Conservation (phyloP, 2,888 invertebrate species). For the Loripinus fragilis region DNA sequence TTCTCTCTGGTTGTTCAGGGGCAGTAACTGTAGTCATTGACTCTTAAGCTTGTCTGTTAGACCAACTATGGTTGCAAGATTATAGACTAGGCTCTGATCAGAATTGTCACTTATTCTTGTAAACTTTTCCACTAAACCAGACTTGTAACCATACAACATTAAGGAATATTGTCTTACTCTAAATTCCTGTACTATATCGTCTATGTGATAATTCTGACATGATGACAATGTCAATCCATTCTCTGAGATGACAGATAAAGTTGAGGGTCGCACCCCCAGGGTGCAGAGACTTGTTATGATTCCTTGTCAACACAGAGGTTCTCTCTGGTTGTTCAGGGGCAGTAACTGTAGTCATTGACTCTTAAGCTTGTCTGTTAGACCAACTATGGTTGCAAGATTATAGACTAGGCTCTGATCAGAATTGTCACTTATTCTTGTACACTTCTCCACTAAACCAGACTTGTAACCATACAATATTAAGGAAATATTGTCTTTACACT, state of each 20-base stretch:
- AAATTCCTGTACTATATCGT: too few relatives aligned
- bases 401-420: slow-evolving; percentile 47
- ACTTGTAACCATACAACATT: too few relatives aligned
- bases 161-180: too few relatives aligned
- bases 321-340: slow-evolving; percentile 36
- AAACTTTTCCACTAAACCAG: too few relatives aligned
- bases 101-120: too few relatives aligned
- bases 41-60: slow-evolving; percentile 35
- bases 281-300: slow-evolving; percentile 25
- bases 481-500: too few relatives aligned
- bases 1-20: slow-evolving; percentile 43
- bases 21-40: slow-evolving; percentile 37
- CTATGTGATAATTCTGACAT: slow-evolving; percentile 37
- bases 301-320: slow-evolving; percentile 34
- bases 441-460: too few relatives aligned
- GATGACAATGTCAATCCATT: slow-evolving; percentile 61
- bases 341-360: slow-evolving; percentile 35
- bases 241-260: slow-evolving; percentile 40
- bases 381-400: slow-evolving; percentile 32
- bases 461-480: too few relatives aligned
- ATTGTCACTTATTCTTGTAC: too few relatives aligned
- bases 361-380: slow-evolving; percentile 35
- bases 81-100: slow-evolving; percentile 47
- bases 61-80: slow-evolving; percentile 32
- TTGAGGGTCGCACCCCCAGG: slow-evolving; percentile 32